Evolutionary conservation across 2,888 invertebrate species (phyloP), one percentile per base, ranked within the genome.

Genomic region (Drosophila aldrichi): DNA sequence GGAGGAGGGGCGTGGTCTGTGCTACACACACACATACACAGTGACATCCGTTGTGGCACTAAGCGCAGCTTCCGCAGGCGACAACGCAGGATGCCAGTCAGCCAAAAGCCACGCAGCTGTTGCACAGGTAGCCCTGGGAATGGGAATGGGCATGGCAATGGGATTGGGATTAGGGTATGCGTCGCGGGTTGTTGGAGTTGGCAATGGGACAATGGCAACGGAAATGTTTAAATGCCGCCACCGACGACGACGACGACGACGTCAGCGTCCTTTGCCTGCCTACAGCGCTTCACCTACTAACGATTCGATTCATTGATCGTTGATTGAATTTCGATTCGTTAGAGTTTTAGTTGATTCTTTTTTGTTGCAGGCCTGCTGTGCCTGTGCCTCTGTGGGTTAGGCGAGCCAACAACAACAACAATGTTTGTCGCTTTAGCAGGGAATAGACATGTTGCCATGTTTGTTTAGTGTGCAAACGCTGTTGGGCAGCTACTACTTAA

Each of bases 181-280:
- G 16, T 6, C 2, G 10, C 10, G 32, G 46, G 32, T 1, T n/a
- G 14, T 25, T 25, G 6, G 36, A 36, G 1, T 2, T 16, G 22
- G 14, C 22, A 34, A 40, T 44, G 54, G 43, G 56, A 80, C 78
- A 74, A 67, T 70, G 78, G 60, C 89, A 89, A 84, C 85, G 85
- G 85, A 86, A 90, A 90, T 88, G 90, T 90, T 90, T 86, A 88
- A 86, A 90, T 89, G 88, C 85, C 82, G 66, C 82, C 69, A 54
- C 43, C 43, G 43, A 9, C 25, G 25, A 25, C 46, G 46, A 9
- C 20, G 20, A 14, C 20, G 20, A 7, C 3, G 20, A 12, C 20
- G 49, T 29, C 32, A 12, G 49, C 38, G 51, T 36, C 43, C 48
- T 38, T 29, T 38, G 34, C 25, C 48, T 25, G 46, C 36, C 41